These are phyloP conservation scores for Pampusana beccarii DNA, from an alignment of 2,113 vertebrate species.

Conservation along the genomic window DNA sequence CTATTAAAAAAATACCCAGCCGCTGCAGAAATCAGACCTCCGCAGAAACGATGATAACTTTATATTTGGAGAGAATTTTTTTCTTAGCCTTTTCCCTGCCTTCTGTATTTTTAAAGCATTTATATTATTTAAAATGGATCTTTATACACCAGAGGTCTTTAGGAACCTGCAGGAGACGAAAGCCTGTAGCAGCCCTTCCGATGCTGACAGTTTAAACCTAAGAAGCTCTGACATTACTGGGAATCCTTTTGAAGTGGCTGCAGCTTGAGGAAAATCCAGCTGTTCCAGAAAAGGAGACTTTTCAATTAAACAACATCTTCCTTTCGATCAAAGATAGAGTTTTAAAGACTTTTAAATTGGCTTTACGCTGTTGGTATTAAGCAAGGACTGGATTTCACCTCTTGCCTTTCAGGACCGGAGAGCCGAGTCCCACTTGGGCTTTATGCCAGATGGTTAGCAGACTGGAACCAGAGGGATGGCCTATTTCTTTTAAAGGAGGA, in stretches of 20 bases:
- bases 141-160: slow-evolving; percentile 30
- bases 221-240: slow-evolving; percentile 53
- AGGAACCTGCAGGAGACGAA: slow-evolving; percentile 27
- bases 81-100: background rate
- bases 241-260: slow-evolving; percentile 59
- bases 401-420: slow-evolving; percentile 31
- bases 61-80: background rate
- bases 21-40: background rate
- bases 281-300: slow-evolving; percentile 64
- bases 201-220: slow-evolving; percentile 56
- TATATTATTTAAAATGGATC: slow-evolving; percentile 44
- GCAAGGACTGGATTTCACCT: slow-evolving; percentile 52
- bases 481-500: slow-evolving; percentile 59
- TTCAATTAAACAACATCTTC: slow-evolving; percentile 69
- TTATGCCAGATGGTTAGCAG: slow-evolving; percentile 29
- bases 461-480: slow-evolving; percentile 14
- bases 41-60: background rate
- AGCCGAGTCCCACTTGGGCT: background rate
- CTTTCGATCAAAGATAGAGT: slow-evolving; percentile 67
- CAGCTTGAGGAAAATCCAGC: slow-evolving; percentile 48
- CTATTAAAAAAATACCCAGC: background rate
- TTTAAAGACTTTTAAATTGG: slow-evolving; percentile 70
- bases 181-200: slow-evolving; percentile 19
- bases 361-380: slow-evolving; percentile 58
- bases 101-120: slow-evolving; percentile 45